phyloP scores from a whole-genome alignment of 1,140 invertebrate genomes.

The Pseudomyrmex concolor region DNA sequence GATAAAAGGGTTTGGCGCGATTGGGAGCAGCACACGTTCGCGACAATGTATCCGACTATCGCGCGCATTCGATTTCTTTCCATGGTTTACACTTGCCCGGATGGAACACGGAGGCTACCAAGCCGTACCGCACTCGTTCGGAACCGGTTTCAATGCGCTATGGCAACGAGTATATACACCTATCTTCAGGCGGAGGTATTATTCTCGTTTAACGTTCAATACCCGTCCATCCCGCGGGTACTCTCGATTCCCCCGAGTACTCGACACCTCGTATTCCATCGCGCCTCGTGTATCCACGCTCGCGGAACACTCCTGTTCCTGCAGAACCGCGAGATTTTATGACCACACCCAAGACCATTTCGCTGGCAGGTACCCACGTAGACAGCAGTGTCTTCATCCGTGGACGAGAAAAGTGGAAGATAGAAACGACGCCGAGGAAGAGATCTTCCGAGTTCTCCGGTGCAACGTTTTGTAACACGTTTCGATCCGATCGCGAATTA shows the following conservation, averaged over 20 bases:
- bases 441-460: background rate
- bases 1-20: background rate
- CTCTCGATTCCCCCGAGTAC: conserved; percentile 26
- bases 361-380: conserved; percentile 60
- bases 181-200: conserved; percentile 64
- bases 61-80: conserved; percentile 70
- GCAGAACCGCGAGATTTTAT: conserved; percentile 54
- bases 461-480: background rate
- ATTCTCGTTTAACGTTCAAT: conserved; percentile 65
- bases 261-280: no score
- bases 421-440: background rate
- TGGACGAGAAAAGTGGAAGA: background rate
- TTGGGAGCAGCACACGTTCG: background rate
- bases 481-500: background rate
- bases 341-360: conserved; percentile 59
- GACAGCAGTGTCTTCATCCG: conserved; percentile 51
- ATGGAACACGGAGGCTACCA: conserved; percentile 71
- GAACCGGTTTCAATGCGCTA: conserved; percentile 79
- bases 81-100: conserved; percentile 76
- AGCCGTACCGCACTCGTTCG: conserved; percentile 74
- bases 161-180: conserved; percentile 68
- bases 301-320: conserved; percentile 11
- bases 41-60: conserved; percentile 38
- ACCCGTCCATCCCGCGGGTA: conserved; percentile 48
- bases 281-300: background rate